Percentiles rank a stretch among this genome's conserved stretches.
These are phyloP conservation scores for Agriopis marginaria DNA, from an alignment of 2,888 invertebrate species.

Conservation along the genomic window DNA sequence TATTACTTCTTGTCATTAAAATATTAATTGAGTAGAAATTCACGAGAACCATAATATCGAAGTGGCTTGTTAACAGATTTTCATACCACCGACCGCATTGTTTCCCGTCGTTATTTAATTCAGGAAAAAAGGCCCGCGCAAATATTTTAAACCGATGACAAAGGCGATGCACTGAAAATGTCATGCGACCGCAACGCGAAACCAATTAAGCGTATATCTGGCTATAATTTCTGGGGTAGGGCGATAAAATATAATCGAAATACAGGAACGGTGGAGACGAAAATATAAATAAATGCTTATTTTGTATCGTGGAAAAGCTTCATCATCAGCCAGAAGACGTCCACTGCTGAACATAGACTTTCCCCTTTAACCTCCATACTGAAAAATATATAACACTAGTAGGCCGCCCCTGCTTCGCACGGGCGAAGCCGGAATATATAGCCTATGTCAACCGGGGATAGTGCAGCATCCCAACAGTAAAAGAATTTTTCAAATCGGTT, in stretches of 20 bases:
- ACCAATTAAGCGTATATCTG: conserved; percentile 83
- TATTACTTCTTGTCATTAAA: not conserved
- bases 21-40: conserved; percentile 1
- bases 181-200: conserved; percentile 81
- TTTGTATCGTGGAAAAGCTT: not conserved
- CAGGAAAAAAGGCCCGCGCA: conserved; percentile 63
- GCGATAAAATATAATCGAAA: conserved; percentile 16
- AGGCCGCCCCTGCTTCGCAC: no score
- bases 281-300: not conserved
- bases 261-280: conserved; percentile 1
- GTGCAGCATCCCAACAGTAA: no score
- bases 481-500: no score
- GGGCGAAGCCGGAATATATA: no score
- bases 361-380: no score
- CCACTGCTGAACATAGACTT: no score
- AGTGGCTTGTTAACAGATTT: conserved; percentile 27
- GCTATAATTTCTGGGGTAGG: conserved; percentile 69
- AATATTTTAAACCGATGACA: conserved; percentile 81
- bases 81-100: conserved; percentile 29
- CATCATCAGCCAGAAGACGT: no score
- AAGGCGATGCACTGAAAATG: conserved; percentile 82
- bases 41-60: conserved; percentile 12
- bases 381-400: no score
- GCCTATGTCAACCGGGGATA: no score
- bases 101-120: conserved; percentile 65